These are phyloP conservation scores for Glaucidium brasilianum DNA, from an alignment of 2,113 vertebrate genomes.

Conservation along the genomic window DNA sequence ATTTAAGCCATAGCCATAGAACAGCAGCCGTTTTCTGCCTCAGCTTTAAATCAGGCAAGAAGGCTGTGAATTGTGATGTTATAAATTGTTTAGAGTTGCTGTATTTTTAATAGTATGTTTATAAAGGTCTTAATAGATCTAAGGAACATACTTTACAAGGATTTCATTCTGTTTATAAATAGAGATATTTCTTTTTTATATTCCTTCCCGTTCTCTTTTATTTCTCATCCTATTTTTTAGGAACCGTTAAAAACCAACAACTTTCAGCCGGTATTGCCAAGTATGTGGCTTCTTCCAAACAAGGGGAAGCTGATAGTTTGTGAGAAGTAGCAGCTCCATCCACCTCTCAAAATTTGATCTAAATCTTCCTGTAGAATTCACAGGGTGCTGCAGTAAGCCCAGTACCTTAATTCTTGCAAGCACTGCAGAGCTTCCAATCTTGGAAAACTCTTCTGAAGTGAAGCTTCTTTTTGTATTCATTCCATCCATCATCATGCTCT, in stretches of 20 bases:
- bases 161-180: neutral
- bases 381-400: neutral
- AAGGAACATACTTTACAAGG: neutral
- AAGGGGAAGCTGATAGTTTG: neutral
- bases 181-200: neutral
- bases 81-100: neutral
- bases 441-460: neutral
- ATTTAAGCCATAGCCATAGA: neutral
- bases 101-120: neutral
- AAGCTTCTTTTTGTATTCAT: neutral
- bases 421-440: neutral
- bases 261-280: neutral
- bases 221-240: neutral
- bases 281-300: neutral
- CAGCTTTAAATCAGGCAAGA: neutral
- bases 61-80: neutral
- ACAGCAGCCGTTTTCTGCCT: neutral
- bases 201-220: neutral
- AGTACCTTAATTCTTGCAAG: neutral
- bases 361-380: neutral
- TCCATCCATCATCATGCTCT: neutral
- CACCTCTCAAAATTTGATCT: neutral
- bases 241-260: neutral
- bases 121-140: neutral
- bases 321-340: neutral